Evolutionary conservation across 2,888 invertebrate species (phyloP), one percentile per base, ranked within the genome.

Genomic region (Diogma glabrata): DNA sequence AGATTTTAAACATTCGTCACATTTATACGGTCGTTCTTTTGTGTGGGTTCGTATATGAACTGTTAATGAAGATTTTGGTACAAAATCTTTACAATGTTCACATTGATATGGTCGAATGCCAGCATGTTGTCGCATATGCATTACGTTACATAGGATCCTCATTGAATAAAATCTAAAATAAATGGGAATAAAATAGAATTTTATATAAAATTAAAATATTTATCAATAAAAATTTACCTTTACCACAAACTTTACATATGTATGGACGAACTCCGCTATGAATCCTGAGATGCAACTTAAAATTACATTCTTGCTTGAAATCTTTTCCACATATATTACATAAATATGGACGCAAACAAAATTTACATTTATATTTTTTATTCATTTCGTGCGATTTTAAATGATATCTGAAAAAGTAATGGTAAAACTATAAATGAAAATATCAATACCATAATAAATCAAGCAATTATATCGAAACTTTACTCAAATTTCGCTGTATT

Each of bases 281-380:
- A 9, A 51, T 49, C 12, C 54, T 26, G 1, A 55, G 26, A 51
- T 56, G 56, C 1, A 53, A 24, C 38, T 52, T 55, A 22, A 56
- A 53, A 51, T 56, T 56, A 17, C 52, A 52, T 47, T 55, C 52
- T 47, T 55, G 54, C 20, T 49, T 55, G 22, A 54, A 55, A 40
- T 52, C 53, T 50, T 55, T 56, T 14, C 56, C 55, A 33, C 56
- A 56, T 26, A 55, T 47, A 50, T 53, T 55, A 22, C 56, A 56
- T 8, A 55, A 46, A 53, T 47, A 56, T 4, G 56, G 55, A 17
- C 50, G 30, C 16, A 45, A 19, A 47, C 56, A 56, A 22, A 43
- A 56, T 47, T 53, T 52, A 30, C 56, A 56, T 47, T 55, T 52
- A 45, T 52, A 55, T 40, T 54, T 54, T 40, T 56, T 56, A 20